Conservation (phyloP, 2,888 invertebrate genomes). For the Stenichneumon culpator region DNA sequence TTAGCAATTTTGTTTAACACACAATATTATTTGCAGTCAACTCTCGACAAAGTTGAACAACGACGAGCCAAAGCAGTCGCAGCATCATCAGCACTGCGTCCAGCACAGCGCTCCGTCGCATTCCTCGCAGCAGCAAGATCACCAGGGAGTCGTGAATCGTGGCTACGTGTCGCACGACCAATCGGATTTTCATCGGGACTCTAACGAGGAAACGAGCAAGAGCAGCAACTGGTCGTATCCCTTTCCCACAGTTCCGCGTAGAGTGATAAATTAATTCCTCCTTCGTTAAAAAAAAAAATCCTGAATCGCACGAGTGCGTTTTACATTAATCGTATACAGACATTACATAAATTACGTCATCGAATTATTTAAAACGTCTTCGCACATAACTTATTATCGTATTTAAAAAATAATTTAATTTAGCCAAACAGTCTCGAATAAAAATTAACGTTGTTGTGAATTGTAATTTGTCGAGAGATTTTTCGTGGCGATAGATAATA, state of each 20-base stretch:
- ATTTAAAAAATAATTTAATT: constrained; percentile 26
- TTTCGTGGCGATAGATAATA: background rate
- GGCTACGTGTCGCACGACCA: constrained; percentile 80
- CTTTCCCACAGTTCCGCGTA: constrained; percentile 80
- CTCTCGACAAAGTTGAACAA: constrained; percentile 80
- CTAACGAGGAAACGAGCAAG: constrained; percentile 77
- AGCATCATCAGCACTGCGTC: constrained; percentile 35
- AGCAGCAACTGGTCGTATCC: constrained; percentile 82
- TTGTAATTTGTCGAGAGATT: constrained; percentile 17
- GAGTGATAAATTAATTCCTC: constrained; percentile 69
- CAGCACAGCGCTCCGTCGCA: constrained; percentile 27
- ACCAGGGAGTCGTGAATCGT: constrained; percentile 81
- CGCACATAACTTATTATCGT: constrained; percentile 12
- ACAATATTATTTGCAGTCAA: constrained; percentile 73
- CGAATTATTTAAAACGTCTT: constrained; percentile 21
- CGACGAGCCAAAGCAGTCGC: constrained; percentile 70
- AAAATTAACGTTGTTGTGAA: constrained; percentile 34
- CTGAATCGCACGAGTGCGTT: background rate
- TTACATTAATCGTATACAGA: constrained; percentile 8
- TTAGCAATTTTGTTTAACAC: background rate
- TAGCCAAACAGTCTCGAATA: constrained; percentile 25
- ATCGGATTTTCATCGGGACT: constrained; percentile 76
- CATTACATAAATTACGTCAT: background rate
- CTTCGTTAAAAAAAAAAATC: background rate
- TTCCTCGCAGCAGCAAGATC: constrained; percentile 67